These are phyloP conservation scores for Mallotus villosus DNA, from an alignment of 2,797 vertebrate genomes.

Conservation along the genomic window DNA sequence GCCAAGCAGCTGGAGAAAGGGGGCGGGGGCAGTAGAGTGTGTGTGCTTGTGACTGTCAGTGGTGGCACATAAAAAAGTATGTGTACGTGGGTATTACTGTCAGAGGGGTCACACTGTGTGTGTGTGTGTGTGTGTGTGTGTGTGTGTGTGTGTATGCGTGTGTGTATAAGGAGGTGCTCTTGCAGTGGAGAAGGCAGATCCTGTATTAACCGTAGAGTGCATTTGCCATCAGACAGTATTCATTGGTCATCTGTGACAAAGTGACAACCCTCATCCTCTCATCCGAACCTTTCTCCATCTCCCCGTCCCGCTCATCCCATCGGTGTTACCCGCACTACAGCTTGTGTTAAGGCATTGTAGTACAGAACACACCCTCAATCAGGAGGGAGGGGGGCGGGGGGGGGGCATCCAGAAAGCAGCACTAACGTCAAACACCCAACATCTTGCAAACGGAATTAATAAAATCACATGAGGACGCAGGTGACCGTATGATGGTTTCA, in stretches of 20 bases:
- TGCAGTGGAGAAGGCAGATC: not conserved
- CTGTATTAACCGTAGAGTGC: not conserved
- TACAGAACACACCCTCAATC: constrained; percentile 51
- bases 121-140: constrained; percentile 10
- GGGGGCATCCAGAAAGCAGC: constrained; percentile 37
- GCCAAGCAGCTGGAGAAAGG: constrained; percentile 1
- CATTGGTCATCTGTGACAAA: not conserved
- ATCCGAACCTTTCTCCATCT: not conserved
- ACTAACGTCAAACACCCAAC: constrained; percentile 30
- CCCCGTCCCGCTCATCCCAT: constrained; percentile 16
- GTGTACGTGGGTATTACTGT: constrained; percentile 5
- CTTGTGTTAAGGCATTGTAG: constrained; percentile 80
- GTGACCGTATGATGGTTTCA: not conserved
- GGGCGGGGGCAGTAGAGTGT: not conserved
- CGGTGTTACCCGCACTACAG: constrained; percentile 61
- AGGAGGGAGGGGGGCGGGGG: constrained; percentile 9
- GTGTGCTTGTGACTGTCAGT: not conserved
- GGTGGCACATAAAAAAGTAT: not conserved
- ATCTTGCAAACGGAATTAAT: not conserved
- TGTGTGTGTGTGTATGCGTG: constrained; percentile 9
- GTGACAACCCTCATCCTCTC: not conserved
- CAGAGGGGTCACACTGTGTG: not conserved
- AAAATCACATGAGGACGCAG: not conserved
- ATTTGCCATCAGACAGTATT: not conserved
- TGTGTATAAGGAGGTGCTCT: not conserved